These are phyloP conservation scores for Melinaea menophilus DNA, from an alignment of 2,888 invertebrate species.

Conservation along the genomic window DNA sequence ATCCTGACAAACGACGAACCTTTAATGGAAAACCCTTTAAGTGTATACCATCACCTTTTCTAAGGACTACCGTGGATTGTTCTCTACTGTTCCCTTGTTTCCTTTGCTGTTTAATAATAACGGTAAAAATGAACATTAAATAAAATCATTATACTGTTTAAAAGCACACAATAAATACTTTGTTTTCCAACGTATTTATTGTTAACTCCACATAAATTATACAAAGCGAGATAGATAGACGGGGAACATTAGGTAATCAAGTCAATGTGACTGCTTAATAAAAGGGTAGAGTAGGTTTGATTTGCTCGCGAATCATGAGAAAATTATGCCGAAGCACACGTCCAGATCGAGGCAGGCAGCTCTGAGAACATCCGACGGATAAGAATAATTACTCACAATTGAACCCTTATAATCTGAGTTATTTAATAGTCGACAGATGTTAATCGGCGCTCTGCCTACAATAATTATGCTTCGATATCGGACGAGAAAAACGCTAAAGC, in stretches of 20 bases:
- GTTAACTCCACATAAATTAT: constrained; percentile 26
- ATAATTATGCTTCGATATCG: constrained; percentile 73
- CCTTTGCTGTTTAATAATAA: constrained; percentile 5
- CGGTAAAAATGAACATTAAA: constrained; percentile 2
- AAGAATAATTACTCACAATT: constrained; percentile 78
- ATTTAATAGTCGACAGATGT: constrained; percentile 78
- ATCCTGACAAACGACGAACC: constrained; percentile 3
- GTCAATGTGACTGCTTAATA: constrained; percentile 72
- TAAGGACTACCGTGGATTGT: neutral
- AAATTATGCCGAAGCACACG: constrained; percentile 64
- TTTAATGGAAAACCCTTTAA: constrained; percentile 3
- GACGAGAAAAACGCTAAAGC: constrained; percentile 69
- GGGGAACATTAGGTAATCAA: constrained; percentile 63
- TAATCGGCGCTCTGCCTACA: constrained; percentile 65
- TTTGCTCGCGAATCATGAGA: constrained; percentile 75
- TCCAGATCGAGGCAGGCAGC: constrained; percentile 53
- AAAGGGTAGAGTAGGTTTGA: constrained; percentile 67
- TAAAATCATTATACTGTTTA: too few species aligned
- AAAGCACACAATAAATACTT: constrained; percentile 21
- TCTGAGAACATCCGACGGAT: constrained; percentile 75
- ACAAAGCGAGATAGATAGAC: constrained; percentile 40
- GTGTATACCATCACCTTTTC: neutral
- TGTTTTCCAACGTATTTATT: constrained; percentile 11
- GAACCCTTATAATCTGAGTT: constrained; percentile 74
- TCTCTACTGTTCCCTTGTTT: neutral